Percentiles rank a stretch among this genome's conserved stretches.
phyloP scores from a whole-genome alignment of 64 coral and sea anemone genomes.

The Montipora cactus region DNA sequence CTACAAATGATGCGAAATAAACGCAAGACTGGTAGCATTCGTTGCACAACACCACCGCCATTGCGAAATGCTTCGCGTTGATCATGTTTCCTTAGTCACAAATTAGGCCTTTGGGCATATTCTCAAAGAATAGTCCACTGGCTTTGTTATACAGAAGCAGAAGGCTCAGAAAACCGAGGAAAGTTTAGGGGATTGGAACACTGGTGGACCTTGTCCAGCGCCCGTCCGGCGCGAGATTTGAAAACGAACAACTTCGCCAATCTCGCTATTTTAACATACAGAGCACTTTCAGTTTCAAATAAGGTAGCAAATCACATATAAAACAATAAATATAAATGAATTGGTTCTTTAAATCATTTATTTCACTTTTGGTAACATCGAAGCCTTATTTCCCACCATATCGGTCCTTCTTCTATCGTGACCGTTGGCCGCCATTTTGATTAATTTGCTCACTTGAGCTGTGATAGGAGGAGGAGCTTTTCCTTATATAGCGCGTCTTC shows the following conservation, averaged over 20 bases:
- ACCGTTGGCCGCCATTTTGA: background rate
- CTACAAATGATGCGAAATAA: background rate
- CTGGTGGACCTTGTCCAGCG: no score
- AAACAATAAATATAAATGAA: background rate
- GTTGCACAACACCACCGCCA: background rate
- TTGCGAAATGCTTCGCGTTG: background rate
- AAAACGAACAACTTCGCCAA: no score
- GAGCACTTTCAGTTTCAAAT: no score
- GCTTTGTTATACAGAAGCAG: no score
- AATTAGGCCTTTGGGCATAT: no score
- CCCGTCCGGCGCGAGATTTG: no score
- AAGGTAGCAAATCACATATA: background rate
- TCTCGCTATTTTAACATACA: no score
- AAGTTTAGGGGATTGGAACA: no score
- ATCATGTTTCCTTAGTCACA: no score
- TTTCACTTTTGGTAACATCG: background rate
- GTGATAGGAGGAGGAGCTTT: background rate
- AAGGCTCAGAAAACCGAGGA: no score
- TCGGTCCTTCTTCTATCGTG: background rate
- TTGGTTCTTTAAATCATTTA: background rate
- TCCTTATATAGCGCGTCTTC: background rate
- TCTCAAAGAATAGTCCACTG: no score
- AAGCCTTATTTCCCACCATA: background rate
- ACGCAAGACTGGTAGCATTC: background rate
- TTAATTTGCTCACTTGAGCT: background rate